phyloP scores from a whole-genome alignment of 2,888 invertebrate species.

The Dynastes maya region DNA sequence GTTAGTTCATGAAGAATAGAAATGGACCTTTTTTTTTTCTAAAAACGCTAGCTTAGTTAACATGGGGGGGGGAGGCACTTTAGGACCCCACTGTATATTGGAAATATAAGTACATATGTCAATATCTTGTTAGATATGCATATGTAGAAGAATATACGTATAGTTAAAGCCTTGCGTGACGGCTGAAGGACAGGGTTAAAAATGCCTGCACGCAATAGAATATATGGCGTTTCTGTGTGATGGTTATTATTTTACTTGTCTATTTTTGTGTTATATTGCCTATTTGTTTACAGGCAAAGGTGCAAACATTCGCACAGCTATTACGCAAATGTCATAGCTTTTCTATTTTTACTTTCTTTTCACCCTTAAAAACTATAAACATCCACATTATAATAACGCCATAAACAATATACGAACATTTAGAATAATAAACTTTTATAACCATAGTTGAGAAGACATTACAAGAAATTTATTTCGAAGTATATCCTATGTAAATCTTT shows the following conservation, averaged over 20 bases:
- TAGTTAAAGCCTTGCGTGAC: conserved; percentile 28
- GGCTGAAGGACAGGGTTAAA: conserved; percentile 39
- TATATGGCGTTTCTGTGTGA: conserved; percentile 41
- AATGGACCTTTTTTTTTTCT: no score
- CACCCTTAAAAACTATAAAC: not conserved
- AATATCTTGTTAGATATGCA: not conserved
- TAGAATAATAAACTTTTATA: no score
- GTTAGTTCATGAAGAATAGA: no score
- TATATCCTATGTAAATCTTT: no score
- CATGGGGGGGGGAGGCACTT: no score
- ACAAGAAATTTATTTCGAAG: no score
- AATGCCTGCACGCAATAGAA: conserved; percentile 46
- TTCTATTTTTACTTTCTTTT: conserved; percentile 13
- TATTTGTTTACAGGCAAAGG: conserved; percentile 38
- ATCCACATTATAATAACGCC: not conserved
- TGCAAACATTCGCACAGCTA: conserved; percentile 44
- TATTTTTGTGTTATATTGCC: conserved; percentile 46
- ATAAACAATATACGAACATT: no score
- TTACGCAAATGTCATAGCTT: conserved; percentile 37
- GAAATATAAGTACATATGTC: conserved; percentile 9
- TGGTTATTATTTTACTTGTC: conserved; percentile 44
- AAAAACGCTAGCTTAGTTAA: no score
- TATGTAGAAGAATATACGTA: conserved; percentile 6
- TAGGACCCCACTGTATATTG: not conserved
- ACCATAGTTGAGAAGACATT: no score